Evolutionary conservation across 2,797 vertebrate genomes (phyloP).

Genomic region (Synaphobranchus kaupii): DNA sequence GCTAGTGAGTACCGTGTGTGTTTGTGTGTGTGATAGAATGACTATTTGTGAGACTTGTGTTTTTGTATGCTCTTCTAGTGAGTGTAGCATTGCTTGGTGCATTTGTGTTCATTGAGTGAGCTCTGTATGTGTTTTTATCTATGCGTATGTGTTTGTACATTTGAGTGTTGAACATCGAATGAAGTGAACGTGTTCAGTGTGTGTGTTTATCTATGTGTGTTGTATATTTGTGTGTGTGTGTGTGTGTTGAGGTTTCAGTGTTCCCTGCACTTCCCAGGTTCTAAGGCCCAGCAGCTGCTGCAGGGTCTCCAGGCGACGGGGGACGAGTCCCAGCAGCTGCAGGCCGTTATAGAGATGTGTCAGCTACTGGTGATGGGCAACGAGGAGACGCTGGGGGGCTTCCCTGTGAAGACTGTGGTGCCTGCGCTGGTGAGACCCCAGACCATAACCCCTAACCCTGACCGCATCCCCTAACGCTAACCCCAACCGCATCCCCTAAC

Average conservation of each 20-base stretch:
- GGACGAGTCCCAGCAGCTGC: slow-evolving; percentile 97
- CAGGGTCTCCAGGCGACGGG: slow-evolving; percentile 96
- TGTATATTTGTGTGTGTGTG: not conserved
- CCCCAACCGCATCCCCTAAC: not conserved
- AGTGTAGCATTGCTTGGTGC: no score
- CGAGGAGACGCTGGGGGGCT: slow-evolving; percentile 97
- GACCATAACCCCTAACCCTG: not conserved
- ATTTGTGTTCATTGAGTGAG: not conserved
- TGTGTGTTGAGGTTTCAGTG: not conserved
- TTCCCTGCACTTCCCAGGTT: slow-evolving; percentile 74
- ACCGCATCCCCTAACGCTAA: slow-evolving; percentile 37
- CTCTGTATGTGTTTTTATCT: not conserved
- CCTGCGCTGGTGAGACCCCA: slow-evolving; percentile 86
- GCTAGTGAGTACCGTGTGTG: slow-evolving; percentile 82
- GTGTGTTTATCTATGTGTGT: not conserved
- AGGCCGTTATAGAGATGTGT: slow-evolving; percentile 99
- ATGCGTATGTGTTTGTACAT: not conserved
- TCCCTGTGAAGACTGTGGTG: slow-evolving; percentile 97
- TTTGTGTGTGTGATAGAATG: not conserved
- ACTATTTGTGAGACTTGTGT: no score
- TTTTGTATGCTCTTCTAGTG: no score
- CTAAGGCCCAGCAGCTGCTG: slow-evolving; percentile 96
- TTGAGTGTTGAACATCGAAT: no score
- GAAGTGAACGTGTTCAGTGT: no score
- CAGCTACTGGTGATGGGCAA: slow-evolving; percentile 99